phyloP scores from a whole-genome alignment of 1,140 invertebrate genomes.

The Lepeophtheirus salmonis region DNA sequence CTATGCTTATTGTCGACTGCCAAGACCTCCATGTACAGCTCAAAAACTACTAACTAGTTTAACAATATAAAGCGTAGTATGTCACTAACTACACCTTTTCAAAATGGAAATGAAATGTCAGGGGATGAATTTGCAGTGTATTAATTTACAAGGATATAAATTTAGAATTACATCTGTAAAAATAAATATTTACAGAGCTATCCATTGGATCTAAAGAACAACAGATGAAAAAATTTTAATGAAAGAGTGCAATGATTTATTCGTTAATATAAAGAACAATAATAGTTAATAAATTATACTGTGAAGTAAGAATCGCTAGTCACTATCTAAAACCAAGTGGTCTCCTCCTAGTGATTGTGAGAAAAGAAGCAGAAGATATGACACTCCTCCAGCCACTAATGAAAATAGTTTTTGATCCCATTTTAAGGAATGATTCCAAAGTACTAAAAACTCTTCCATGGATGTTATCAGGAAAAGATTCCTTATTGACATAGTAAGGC shows the following conservation, averaged over 20 bases:
- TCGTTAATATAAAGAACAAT: background rate
- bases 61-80: too few species aligned
- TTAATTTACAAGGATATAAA: too few species aligned
- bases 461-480: background rate
- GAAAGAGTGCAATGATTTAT: background rate
- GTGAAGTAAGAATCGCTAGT: background rate
- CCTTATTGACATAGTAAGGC: background rate
- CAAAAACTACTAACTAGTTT: too few species aligned
- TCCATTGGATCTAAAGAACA: background rate
- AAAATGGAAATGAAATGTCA: too few species aligned
- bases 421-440: background rate
- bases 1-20: too few species aligned
- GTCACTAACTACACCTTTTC: too few species aligned
- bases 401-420: background rate
- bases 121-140: too few species aligned
- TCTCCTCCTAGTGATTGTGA: background rate
- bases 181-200: background rate
- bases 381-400: background rate
- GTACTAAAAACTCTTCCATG: background rate
- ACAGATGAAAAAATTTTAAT: background rate
- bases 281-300: slow-evolving; percentile 5
- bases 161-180: background rate
- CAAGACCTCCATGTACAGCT: too few species aligned
- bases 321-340: slow-evolving; percentile 11
- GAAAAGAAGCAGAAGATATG: background rate